Base-by-base conservation (phyloP, 2,113 vertebrate species). In the Xyrauchen texanus region DNA sequence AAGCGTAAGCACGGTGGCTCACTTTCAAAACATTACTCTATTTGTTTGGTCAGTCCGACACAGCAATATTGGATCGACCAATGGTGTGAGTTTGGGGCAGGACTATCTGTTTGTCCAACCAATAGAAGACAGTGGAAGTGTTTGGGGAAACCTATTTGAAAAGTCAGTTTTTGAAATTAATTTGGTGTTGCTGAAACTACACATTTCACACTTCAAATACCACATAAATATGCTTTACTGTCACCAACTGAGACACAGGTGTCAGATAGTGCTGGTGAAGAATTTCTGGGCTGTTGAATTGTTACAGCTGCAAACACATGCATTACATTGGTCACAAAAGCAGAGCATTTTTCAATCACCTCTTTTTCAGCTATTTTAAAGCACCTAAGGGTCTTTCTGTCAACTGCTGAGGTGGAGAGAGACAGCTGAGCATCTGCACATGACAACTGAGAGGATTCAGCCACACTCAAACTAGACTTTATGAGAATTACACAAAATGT, bases 351-450 rank as follows among this genome's bases (percentile, higher is more conserved):
- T 60, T 72, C 53, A 46, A 58, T 72, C 69, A 46, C 34, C 42
- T 15, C 69, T 46, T 71, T 58, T 71, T 58, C 69, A 47, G 69
- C 69, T 72, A 72, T 72, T 72, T 72, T 72, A 60, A 72, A 72
- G 55, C 13, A 72, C 69, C 69, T 55, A 42, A 16, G 6, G 55
- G 69, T 72, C 44, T 45, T 46, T 58, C 55, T 47, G 42, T 60
- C 44, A 72, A 58, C 9, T 21, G 9, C 45, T 68, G 66, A 78
- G 66, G 13, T 47, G 58, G 55, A 78, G 45, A 44, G 7, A 52
- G 76, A 61, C 60, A 57, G 46, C 49, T 13, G 7, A 61, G 45
- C 46, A 61, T 78, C 77, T 70, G 67, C 67, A 45, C 21, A 63
- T 61, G 67, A 72, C 44, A 15, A 64, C 67, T 70, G 44, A 52